Base-by-base conservation (phyloP, 2,113 vertebrate species). In the Myotis yumanensis region DNA sequence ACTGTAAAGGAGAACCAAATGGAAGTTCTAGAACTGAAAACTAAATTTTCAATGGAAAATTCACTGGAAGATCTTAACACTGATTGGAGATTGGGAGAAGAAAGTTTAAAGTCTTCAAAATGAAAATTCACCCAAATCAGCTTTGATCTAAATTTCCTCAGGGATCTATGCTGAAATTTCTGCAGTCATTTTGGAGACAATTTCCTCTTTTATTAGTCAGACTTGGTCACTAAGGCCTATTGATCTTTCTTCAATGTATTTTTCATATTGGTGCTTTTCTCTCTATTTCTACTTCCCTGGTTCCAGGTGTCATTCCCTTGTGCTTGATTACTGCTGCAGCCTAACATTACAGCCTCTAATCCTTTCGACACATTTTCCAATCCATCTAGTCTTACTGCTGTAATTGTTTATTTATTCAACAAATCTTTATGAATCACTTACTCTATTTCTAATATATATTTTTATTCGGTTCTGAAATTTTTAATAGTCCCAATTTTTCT, bases 121-220 rank as follows among this genome's bases (percentile, higher is more conserved):
- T 80, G 62, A 93, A 90, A 91, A 86, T 71, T 81, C 28, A 81
- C n/a, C 28, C 64, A 83, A 37, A 84, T 86, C 11, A 57, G 43
- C 30, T 82, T 82, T 86, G 52, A 62, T 87, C n/a, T 84, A 84
- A 64, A 71, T 75, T 91, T 93, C 37, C 43, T 93, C n/a, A 40
- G 20, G 28, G 75, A 76, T 15, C 10, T 54, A 52, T 54, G 23
- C 66, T 84, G n/a, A 71, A 90, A 84, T 73, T 46, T 79, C 87
- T 89, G 17, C 11, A 52, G 51, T 46, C 52, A 16, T 52, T 88
- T 91, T 79, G 64, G 82, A 90, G 43, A 20, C 64, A 79, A 51
- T 86, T 92, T 81, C 11, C 46, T 69, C 23, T 3, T 66, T 54
- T 79, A 28, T 76, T 59, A 28, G 25, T 72, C 69, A n/a, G 30